Evolutionary conservation across 2,888 invertebrate genomes (phyloP), one percentile per base, ranked within the genome.

Genomic region (Cryptophagus acutangulus): DNA sequence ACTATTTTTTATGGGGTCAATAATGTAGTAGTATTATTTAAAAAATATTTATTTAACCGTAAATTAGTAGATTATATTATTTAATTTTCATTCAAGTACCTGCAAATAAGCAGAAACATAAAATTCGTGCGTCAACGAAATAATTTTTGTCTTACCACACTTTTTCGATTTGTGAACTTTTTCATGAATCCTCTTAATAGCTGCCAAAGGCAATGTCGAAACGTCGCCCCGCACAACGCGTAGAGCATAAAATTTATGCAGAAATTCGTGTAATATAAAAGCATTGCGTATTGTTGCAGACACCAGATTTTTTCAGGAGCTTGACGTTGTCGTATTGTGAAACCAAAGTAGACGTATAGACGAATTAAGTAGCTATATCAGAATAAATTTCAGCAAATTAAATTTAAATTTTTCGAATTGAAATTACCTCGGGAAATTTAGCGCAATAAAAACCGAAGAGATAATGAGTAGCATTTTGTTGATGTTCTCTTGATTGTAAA

Each of bases 401-500:
- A 14, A 33, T 9, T 33, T 17, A 10, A 18, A 26, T 16, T 17
- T 24, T 18, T 35, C 9, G 20, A 20, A 20, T 20, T 20, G 20
- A 20, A 41, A 60, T 66, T 67, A 79, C 79, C 77, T 78, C 29
- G 80, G 80, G 33, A 78, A 65, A 65, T 81, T 81, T 18, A 82
- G 66, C 1, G 77, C 63, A 13, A 82, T 71, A 57, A 82, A 82
- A 4, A 78, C 78, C 0, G 79, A 74, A n/a, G 81, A 80, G 35
- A 81, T 78, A 2, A 81, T 67, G 1, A 82, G 66, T 13, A 82
- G 65, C 76, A 81, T 80, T 62, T 80, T 79, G n/a, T 80, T 81
- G 18, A 81, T 76, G 52, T 69, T 76, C 40, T 75, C 74, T 55
- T 77, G 77, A 40, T 71, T 73, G 47, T 70, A 69, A 2, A 70